Base-by-base conservation (phyloP, 2,888 invertebrate species). In the Sphaerophoria rueppellii region DNA sequence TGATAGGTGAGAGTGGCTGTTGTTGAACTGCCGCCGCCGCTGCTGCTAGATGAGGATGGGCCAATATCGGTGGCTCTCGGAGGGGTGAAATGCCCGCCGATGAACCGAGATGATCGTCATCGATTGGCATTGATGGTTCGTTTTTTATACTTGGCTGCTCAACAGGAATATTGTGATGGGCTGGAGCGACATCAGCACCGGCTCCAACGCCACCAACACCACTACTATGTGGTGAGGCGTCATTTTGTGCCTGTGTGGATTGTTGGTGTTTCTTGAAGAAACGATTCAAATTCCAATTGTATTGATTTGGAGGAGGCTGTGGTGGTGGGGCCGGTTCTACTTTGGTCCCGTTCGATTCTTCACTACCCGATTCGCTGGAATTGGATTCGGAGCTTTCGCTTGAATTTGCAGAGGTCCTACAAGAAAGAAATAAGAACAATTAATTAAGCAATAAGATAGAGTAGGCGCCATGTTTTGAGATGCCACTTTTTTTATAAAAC, bases 321-420 rank as follows among this genome's bases (percentile, higher is more conserved):
- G 74, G 67, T 48, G 58, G 72, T 69, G 75, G 69, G 16, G 54
- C 65, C 12, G 57, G 55, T 35, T 91, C 91, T 50, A 89, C 89
- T 87, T 90, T 91, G 70, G 89, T 89, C 46, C 87, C 86, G 80
- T 87, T 88, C 32, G 91, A 91, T 12, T 91, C 89, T 75, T 90
- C 92, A 72, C 91, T 91, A 55, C 90, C 91, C 46, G 92, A 91
- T 81, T 92, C 92, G 77, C 91, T 91, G 9, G 92, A 90, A 58
- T 90, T 91, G 1, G 91, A 89, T 50, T 90, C 91, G 6, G 91
- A 91, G 81, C 91, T 91, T 76, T 94, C 94, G 76, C 94, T 94
- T 55, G 94, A 93, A 86, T 94, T 92, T 5, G 93, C 93, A 75
- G 93, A 91, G 89, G 93, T 90, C 89, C 93, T 93, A 88, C 4